Conservation (phyloP, 2,888 invertebrate species). For the Epistrophella euchroma region DNA sequence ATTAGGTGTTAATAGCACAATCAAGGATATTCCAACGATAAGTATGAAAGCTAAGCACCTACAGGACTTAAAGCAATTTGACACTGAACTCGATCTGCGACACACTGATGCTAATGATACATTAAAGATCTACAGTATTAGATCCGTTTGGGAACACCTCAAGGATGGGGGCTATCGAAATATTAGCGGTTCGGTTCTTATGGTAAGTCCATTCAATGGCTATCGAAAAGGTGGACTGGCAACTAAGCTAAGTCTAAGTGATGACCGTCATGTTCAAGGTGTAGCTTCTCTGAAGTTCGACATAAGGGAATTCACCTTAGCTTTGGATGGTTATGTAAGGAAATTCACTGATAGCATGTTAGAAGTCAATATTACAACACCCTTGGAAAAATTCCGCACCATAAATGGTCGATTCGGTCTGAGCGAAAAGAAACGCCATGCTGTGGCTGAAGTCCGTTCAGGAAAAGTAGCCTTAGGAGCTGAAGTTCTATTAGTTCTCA, state of each 20-base stretch:
- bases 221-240: constrained; percentile 88
- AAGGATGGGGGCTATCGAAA: constrained; percentile 86
- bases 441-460: constrained; percentile 89
- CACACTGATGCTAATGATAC: constrained; percentile 83
- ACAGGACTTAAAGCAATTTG: constrained; percentile 84
- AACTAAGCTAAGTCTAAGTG: constrained; percentile 87
- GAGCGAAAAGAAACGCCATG: constrained; percentile 88
- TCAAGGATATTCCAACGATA: constrained; percentile 86
- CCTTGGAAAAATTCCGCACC: constrained; percentile 87
- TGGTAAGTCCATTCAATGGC: constrained; percentile 89
- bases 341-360: constrained; percentile 91
- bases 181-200: constrained; percentile 85
- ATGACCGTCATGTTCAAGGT: constrained; percentile 88
- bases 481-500: constrained; percentile 87
- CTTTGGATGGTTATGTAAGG: constrained; percentile 88
- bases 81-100: constrained; percentile 85
- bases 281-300: constrained; percentile 89
- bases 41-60: constrained; percentile 85
- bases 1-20: constrained; percentile 86
- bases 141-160: constrained; percentile 89
- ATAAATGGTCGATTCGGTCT: constrained; percentile 89
- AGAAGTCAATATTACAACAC: constrained; percentile 90
- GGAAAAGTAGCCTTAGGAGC: constrained; percentile 89
- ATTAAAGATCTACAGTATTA: constrained; percentile 87
- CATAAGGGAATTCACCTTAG: constrained; percentile 88